These are phyloP conservation scores for Herpetotheres cachinnans DNA, from an alignment of 2,113 vertebrate genomes.

Conservation along the genomic window DNA sequence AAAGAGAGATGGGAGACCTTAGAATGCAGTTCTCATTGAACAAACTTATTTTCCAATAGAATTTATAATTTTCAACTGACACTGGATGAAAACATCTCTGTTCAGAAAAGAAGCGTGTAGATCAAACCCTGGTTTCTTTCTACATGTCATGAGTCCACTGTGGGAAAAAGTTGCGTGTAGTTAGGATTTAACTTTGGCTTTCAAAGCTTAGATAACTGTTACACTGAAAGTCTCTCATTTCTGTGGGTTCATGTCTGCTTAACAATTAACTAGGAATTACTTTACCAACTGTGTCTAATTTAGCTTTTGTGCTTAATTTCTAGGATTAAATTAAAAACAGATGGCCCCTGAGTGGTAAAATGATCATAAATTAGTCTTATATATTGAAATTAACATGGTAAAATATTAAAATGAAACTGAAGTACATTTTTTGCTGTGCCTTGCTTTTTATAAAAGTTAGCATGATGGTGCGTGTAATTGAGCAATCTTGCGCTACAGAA, in stretches of 20 bases:
- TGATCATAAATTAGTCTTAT: slow-evolving; percentile 39
- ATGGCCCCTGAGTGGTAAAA: slow-evolving; percentile 28
- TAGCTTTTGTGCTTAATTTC: slow-evolving; percentile 54
- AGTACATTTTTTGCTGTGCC: not conserved
- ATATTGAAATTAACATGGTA: slow-evolving; percentile 24
- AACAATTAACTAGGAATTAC: slow-evolving; percentile 57
- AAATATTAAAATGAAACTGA: slow-evolving; percentile 20
- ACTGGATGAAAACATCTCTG: not conserved
- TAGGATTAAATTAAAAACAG: slow-evolving; percentile 64
- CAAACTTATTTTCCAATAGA: not conserved
- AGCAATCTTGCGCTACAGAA: not conserved
- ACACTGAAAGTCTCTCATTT: not conserved
- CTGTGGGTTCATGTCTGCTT: not conserved
- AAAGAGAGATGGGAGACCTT: not conserved
- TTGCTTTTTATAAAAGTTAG: slow-evolving; percentile 1
- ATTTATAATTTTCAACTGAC: not conserved
- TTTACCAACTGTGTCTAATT: slow-evolving; percentile 60
- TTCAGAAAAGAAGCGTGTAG: not conserved
- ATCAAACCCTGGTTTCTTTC: not conserved
- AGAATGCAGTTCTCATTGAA: not conserved
- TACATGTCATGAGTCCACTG: not conserved
- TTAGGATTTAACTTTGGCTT: not conserved
- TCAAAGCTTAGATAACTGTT: not conserved
- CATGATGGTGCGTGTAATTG: not conserved
- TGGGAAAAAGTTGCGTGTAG: not conserved